Evolutionary conservation across 2,797 vertebrate genomes (phyloP).

Genomic region (Poeciliopsis presidionis): DNA sequence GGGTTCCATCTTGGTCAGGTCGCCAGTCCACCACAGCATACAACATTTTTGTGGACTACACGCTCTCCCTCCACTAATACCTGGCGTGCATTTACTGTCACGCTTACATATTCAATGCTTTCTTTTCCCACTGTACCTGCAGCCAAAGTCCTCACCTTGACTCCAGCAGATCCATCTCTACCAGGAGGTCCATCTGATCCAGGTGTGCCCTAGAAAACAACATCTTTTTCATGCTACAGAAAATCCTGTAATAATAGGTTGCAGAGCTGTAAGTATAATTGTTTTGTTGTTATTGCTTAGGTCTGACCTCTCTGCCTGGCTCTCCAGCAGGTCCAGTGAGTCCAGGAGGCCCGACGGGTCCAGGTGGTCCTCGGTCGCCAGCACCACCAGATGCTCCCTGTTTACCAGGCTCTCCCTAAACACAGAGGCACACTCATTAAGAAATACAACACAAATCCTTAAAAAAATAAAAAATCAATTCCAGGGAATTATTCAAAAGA

Average conservation of each 20-base stretch:
- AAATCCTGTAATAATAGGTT: not conserved
- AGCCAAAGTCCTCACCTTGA: constrained; percentile 84
- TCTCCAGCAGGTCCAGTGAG: constrained; percentile 92
- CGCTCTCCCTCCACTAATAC: too few species aligned
- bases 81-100: not conserved
- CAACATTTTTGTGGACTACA: not conserved
- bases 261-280: not conserved
- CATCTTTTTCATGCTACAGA: not conserved
- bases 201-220: constrained; percentile 84
- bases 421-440: constrained; percentile 14
- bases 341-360: constrained; percentile 93
- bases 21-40: not conserved
- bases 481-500: not conserved
- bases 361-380: constrained; percentile 93
- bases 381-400: constrained; percentile 87
- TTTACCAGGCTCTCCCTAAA: constrained; percentile 95
- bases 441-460: constrained; percentile 5
- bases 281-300: constrained; percentile 12
- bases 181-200: constrained; percentile 96
- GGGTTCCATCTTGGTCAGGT: not conserved
- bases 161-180: constrained; percentile 89
- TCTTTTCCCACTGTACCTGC: not conserved
- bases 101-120: not conserved
- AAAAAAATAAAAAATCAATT: not conserved
- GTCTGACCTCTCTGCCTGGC: constrained; percentile 89